Base-by-base conservation (phyloP, 1,140 invertebrate species). In the Rhyacophila brunnea region DNA sequence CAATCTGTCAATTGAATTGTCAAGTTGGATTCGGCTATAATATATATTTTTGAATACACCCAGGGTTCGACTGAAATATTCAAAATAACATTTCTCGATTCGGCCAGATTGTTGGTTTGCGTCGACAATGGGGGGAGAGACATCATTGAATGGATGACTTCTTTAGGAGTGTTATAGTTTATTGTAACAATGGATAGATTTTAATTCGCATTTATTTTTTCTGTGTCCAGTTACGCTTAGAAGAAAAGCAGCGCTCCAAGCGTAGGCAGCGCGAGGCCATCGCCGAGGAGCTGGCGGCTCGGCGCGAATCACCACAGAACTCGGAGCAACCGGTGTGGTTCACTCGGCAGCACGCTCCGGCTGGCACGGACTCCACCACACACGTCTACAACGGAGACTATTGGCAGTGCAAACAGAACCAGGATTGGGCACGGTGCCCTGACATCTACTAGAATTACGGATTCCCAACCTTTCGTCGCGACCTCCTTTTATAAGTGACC, bases 321-420 rank as follows among this genome's bases (percentile, higher is more conserved):
- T 91, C 95, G 62, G 92, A 96, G 67, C 83, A 89, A 67, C 93
- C 97, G 6, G 71, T 88, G 35, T 99, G 97, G 97, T 99, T 99
- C 77, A 93, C 91, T 43, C 70, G 75, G 38, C 64, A 67, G 44
- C 66, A 67, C 40, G 66, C 66, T 42, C 68, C 74, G 7, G 38
- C 62, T 9, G 91, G 91, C 36, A 40, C 62, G 6, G 91, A 91
- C 36, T 86, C 86, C 64, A 80, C 91, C 55, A 87, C 93, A 55
- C 93, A 97, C 70, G 79, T 91, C 44, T 98, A 87, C 76, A 92
- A 85, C 59, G 87, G 89, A 56, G 85, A 88, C 65, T 99, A 99
- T 79, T 99, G 97, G 97, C 81, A 91, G 51, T 87, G 85, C 71
- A 99, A 99, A 80, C 82, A 84, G 60, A 87, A 83, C 60, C 84